A percentile compares a stretch with the other conserved stretches of the same genome.
phyloP scores from a whole-genome alignment of 2,888 invertebrate genomes.

The Andrena marginata region DNA sequence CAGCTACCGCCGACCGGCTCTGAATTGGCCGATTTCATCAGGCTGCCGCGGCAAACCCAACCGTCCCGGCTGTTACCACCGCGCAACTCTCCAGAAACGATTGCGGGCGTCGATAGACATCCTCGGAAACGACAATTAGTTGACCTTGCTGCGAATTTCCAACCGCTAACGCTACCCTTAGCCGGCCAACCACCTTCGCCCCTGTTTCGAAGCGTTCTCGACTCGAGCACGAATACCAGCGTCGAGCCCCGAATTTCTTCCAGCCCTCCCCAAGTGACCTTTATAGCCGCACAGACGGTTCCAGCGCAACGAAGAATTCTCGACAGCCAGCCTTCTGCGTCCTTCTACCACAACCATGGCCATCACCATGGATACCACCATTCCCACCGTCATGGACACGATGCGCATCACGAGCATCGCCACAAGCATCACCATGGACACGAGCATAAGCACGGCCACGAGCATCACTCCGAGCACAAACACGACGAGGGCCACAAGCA shows the following conservation, averaged over 20 bases:
- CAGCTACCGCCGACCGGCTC: constrained; percentile 43
- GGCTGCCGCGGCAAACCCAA: constrained; percentile 65
- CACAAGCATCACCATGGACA: constrained; percentile 75
- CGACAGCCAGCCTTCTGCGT: constrained; percentile 59
- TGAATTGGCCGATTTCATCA: constrained; percentile 56
- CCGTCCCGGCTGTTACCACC: constrained; percentile 56
- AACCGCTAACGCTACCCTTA: constrained; percentile 39
- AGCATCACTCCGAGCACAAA: constrained; percentile 75
- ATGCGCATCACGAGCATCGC: constrained; percentile 73
- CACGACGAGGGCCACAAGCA: constrained; percentile 74
- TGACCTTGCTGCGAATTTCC: constrained; percentile 64
- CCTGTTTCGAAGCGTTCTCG: constrained; percentile 34
- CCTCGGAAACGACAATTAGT: constrained; percentile 76
- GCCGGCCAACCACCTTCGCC: constrained; percentile 31
- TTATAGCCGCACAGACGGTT: constrained; percentile 44
- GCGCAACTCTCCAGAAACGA: constrained; percentile 42
- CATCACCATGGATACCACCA: constrained; percentile 73
- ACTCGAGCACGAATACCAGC: constrained; percentile 42
- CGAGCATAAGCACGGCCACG: constrained; percentile 76
- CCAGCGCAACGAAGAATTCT: constrained; percentile 38
- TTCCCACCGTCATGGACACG: constrained; percentile 74
- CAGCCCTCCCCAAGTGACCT: constrained; percentile 26
- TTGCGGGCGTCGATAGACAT: constrained; percentile 44
- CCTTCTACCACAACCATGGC: constrained; percentile 71
- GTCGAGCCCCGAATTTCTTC: constrained; percentile 46